Evolutionary conservation across 2,888 invertebrate species (phyloP), one percentile per base, ranked within the genome.

Genomic region (Bruchidius siliquastri): DNA sequence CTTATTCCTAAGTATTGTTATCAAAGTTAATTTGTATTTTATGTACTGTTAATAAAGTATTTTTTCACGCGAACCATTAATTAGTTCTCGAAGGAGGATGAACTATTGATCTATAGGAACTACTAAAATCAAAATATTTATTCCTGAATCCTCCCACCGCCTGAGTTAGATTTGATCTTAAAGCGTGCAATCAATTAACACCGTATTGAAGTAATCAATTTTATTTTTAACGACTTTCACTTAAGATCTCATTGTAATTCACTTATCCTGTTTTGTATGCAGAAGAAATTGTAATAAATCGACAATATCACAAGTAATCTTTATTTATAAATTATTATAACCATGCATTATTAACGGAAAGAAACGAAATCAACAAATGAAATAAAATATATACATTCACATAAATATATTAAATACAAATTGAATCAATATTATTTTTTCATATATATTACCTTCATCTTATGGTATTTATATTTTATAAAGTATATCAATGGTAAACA

Each of bases 371-470:
- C 80, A 80, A 80, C 80, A 80, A 79, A 78, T 78, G 77, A 80
- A n/a, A 81, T 80, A 79, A 79, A 80, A 80, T 81, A 78, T 81
- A 80, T 80, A 79, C 79, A 80, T 76, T 77, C 49, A 79, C 76
- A 79, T 78, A 80, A 79, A 79, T 79, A 78, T 78, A 75, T 70
- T 74, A 77, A 74, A 49, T 49, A 49, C 49, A 49, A 49, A 49
- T 49, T 49, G 8, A 49, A 49, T 49, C 49, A 49, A 49, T 49
- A 49, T 49, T 49, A 75, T 69, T 73, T 73, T 68, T 70, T 73
- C 68, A 72, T 72, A 76, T 75, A 77, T 74, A 74, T 74, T 75
- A 74, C 73, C 74, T 73, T 72, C 72, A 74, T 74, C 67, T 70
- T 73, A 71, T 72, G 69, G 32, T 72, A 76, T 78, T 75, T 77